Conservation (phyloP, 2,113 vertebrate genomes). For the Gymnorhina tibicen region DNA sequence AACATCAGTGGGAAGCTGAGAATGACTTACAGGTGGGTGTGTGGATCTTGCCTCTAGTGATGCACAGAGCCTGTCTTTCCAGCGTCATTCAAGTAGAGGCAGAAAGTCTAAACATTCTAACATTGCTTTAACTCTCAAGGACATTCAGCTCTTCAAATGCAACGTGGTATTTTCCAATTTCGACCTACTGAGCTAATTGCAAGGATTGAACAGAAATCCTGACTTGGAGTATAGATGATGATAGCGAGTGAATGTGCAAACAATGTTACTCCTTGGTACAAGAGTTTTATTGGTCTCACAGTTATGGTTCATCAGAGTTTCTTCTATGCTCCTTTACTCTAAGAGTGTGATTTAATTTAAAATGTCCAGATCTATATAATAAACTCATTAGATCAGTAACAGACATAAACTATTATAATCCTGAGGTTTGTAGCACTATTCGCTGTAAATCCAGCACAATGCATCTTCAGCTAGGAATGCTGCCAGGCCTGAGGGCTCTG, state of each 20-base stretch:
- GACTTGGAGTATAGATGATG: background rate
- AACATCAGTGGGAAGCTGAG: conserved; percentile 1
- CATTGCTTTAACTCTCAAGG: background rate
- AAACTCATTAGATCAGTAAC: background rate
- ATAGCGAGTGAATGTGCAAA: background rate
- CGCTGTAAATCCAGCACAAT: background rate
- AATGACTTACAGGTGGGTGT: background rate
- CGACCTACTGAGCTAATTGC: background rate
- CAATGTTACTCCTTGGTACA: background rate
- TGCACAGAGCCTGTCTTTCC: background rate
- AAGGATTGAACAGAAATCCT: background rate
- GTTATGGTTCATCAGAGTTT: background rate
- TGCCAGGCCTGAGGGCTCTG: background rate
- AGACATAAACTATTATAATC: background rate
- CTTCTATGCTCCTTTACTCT: background rate
- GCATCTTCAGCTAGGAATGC: background rate
- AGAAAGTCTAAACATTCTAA: background rate
- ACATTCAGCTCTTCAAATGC: background rate
- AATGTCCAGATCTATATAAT: background rate
- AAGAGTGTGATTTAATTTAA: background rate
- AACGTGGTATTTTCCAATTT: background rate
- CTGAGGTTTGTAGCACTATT: background rate
- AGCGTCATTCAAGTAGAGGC: background rate
- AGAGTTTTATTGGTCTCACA: background rate
- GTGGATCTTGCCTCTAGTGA: background rate